A percentile compares a stretch with the other conserved stretches of the same genome.
Evolutionary conservation across 2,888 invertebrate genomes (phyloP).

Genomic region (Cyclophora albipunctata): DNA sequence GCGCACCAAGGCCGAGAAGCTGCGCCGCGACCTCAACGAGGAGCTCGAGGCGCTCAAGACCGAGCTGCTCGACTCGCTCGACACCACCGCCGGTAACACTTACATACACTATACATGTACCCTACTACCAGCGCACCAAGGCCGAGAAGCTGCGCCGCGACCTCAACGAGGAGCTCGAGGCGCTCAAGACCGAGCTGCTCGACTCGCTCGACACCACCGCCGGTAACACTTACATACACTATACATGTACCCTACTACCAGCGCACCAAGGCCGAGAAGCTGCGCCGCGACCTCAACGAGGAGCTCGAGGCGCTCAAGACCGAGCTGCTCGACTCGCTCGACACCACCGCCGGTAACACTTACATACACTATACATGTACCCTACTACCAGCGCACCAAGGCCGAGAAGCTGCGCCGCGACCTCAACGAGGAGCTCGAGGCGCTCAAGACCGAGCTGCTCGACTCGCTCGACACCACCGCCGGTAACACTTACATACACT

Average conservation of each 20-base stretch:
- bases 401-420: slow-evolving; percentile 97
- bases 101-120: too few relatives aligned
- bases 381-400: slow-evolving; percentile 90
- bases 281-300: slow-evolving; percentile 95
- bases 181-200: slow-evolving; percentile 95
- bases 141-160: slow-evolving; percentile 97
- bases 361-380: too few relatives aligned
- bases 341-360: slow-evolving; percentile 83
- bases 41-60: slow-evolving; percentile 97
- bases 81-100: slow-evolving; percentile 83
- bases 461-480: slow-evolving; percentile 97
- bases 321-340: slow-evolving; percentile 95
- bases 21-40: slow-evolving; percentile 95
- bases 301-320: slow-evolving; percentile 97
- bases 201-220: slow-evolving; percentile 97
- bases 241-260: too few relatives aligned
- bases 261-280: slow-evolving; percentile 95
- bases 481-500: slow-evolving; percentile 13
- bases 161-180: slow-evolving; percentile 96
- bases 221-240: slow-evolving; percentile 13
- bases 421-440: slow-evolving; percentile 96
- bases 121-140: slow-evolving; percentile 90
- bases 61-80: slow-evolving; percentile 95
- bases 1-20: slow-evolving; percentile 95
- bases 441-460: slow-evolving; percentile 95